phyloP scores from a whole-genome alignment of 2,113 vertebrate species.

The Perca fluviatilis region DNA sequence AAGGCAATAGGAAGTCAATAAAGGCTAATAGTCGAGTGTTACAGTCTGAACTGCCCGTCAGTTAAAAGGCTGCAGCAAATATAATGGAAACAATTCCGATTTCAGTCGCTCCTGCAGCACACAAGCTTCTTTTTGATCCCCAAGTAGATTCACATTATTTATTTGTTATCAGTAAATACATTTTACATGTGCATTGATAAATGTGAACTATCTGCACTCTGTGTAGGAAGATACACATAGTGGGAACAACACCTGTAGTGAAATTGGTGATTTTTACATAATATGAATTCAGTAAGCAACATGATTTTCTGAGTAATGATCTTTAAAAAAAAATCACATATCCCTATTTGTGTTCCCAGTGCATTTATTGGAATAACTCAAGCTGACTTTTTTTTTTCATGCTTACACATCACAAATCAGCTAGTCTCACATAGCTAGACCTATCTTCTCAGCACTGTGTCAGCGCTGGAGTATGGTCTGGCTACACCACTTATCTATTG shows the following conservation, averaged over 20 bases:
- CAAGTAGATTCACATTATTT: neutral
- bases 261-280: neutral
- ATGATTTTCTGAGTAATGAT: neutral
- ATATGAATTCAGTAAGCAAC: neutral
- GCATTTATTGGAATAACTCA: neutral
- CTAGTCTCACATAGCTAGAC: too few relatives aligned
- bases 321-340: neutral
- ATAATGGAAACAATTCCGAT: neutral
- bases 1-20: constrained; percentile 21
- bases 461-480: too few relatives aligned
- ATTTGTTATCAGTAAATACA: neutral
- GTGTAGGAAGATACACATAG: too few relatives aligned
- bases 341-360: too few relatives aligned
- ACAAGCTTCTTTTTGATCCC: neutral
- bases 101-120: neutral
- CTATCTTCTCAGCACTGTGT: too few relatives aligned
- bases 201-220: too few relatives aligned
- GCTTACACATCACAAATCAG: too few relatives aligned
- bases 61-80: constrained; percentile 5
- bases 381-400: neutral
- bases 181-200: too few relatives aligned
- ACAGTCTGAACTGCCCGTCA: constrained; percentile 29
- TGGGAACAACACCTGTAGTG: neutral
- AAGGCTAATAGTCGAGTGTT: constrained; percentile 28
- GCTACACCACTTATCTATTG: too few relatives aligned